A percentile compares a stretch with the other conserved stretches of the same genome.
These are phyloP conservation scores for Rhyacichthys aspro DNA, from an alignment of 2,797 vertebrate genomes.

Conservation along the genomic window DNA sequence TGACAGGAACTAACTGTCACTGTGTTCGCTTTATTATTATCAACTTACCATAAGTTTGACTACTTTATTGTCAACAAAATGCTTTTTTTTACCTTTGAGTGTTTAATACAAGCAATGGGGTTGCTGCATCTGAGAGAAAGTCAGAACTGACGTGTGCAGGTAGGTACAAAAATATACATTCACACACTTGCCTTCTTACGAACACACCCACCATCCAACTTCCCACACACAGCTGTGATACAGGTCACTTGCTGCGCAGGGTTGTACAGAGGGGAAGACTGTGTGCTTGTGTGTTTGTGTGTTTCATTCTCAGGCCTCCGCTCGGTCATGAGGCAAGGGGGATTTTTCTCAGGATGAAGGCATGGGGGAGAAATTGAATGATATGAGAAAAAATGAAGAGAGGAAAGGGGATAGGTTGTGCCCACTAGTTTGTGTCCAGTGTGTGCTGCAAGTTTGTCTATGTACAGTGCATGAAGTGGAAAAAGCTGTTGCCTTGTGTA, in stretches of 20 bases:
- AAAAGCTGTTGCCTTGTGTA: conserved; percentile 84
- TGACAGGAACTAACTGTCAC: too few relatives aligned
- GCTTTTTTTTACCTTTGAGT: not conserved
- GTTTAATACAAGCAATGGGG: not conserved
- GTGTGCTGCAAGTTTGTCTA: conserved; percentile 26
- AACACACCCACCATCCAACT: conserved; percentile 59
- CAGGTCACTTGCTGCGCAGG: conserved; percentile 68
- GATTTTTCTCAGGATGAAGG: conserved; percentile 81
- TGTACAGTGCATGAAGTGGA: conserved; percentile 75
- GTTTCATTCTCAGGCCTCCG: conserved; percentile 72
- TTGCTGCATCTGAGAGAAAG: conserved; percentile 24
- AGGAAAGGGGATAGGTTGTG: conserved; percentile 58
- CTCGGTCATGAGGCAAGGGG: conserved; percentile 72
- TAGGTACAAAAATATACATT: conserved; percentile 53
- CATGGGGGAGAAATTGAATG: conserved; percentile 73
- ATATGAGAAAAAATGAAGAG: conserved; percentile 75
- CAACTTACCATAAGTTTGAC: too few relatives aligned
- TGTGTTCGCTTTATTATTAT: too few relatives aligned
- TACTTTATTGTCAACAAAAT: too few relatives aligned
- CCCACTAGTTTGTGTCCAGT: conserved; percentile 46
- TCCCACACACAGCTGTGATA: conserved; percentile 77
- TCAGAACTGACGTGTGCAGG: conserved; percentile 41
- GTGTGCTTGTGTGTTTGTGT: conserved; percentile 32
- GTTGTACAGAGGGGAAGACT: conserved; percentile 51
- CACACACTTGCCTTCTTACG: conserved; percentile 44